Percentiles rank a stretch among this genome's conserved stretches.
phyloP scores from a whole-genome alignment of 2,797 vertebrate species.

The Sebastes hubbsi region DNA sequence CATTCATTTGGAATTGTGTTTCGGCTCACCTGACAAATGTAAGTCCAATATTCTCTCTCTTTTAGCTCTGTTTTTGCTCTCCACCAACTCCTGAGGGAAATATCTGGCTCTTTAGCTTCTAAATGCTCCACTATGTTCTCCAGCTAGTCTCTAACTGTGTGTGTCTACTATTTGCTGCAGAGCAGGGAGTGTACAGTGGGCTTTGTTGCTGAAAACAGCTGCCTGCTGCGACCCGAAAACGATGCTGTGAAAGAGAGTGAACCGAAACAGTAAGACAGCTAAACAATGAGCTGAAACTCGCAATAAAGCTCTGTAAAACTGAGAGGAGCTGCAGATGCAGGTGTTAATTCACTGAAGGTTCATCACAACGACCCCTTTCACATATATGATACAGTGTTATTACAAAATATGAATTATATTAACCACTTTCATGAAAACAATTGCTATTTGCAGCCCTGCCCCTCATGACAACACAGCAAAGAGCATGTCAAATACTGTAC shows the following conservation, averaged over 20 bases:
- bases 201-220: neutral
- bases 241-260: neutral
- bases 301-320: neutral
- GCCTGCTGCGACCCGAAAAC: neutral
- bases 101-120: neutral
- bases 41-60: neutral
- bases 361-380: neutral
- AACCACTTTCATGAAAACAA: neutral
- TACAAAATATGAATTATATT: neutral
- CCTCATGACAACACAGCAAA: neutral
- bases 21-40: neutral
- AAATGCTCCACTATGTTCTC: neutral
- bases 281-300: neutral
- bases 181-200: neutral
- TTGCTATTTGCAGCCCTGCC: neutral
- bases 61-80: neutral
- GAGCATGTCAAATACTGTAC: neutral
- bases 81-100: neutral
- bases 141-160: neutral
- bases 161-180: neutral
- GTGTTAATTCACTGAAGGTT: neutral
- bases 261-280: neutral
- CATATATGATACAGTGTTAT: neutral
- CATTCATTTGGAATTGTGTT: neutral
- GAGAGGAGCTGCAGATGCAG: neutral